Percentiles rank a stretch among this genome's conserved stretches.
phyloP scores from a whole-genome alignment of 2,888 invertebrate species.

The Tetranychus piercei region DNA sequence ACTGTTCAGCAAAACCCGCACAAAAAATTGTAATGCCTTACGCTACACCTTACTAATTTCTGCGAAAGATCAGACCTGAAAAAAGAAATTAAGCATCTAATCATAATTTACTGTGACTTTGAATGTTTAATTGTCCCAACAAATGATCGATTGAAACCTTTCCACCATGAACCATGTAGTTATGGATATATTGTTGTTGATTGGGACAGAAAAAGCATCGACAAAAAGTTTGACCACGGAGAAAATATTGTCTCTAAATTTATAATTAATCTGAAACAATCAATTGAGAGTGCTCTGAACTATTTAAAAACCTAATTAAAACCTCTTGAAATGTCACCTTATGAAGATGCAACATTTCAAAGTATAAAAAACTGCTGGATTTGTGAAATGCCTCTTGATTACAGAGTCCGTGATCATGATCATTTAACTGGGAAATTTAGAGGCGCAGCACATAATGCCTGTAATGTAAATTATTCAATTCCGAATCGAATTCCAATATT shows the following conservation, averaged over 20 bases:
- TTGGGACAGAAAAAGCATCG: background rate
- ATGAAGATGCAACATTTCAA: background rate
- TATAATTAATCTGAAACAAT: background rate
- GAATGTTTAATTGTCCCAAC: background rate
- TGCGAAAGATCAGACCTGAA: background rate
- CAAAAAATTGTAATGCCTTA: too few species aligned
- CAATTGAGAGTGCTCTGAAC: too few species aligned
- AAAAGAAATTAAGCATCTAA: background rate
- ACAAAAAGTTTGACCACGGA: background rate
- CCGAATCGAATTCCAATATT: background rate
- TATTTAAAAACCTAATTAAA: too few species aligned
- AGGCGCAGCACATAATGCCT: background rate
- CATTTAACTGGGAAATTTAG: background rate
- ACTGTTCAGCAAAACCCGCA: too few species aligned
- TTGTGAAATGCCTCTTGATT: background rate
- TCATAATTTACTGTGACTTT: background rate
- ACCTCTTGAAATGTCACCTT: background rate
- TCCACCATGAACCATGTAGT: background rate
- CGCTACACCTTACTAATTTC: background rate
- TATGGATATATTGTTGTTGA: constrained; percentile 3
- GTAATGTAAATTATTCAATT: background rate
- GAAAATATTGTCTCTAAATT: background rate
- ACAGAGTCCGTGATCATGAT: constrained; percentile 6
- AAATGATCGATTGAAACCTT: background rate
- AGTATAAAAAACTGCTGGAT: background rate